A percentile compares a stretch with the other conserved stretches of the same genome.
Conservation (phyloP, 2,888 invertebrate genomes). For the Drosophila fulvimacula region DNA sequence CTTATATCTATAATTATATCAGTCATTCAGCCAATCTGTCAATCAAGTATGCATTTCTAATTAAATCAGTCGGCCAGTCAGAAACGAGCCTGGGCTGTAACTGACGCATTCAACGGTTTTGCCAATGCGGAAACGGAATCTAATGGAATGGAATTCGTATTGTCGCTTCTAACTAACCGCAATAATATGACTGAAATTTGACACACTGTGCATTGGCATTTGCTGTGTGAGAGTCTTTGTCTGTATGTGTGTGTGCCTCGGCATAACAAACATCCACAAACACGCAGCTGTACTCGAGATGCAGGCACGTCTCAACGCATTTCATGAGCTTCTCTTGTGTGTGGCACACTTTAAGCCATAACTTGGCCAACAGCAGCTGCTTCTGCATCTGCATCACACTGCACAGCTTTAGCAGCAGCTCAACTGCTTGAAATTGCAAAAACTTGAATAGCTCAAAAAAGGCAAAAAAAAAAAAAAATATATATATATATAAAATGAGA, state of each 20-base stretch:
- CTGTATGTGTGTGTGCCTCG: slow-evolving; percentile 30
- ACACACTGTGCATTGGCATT: slow-evolving; percentile 1
- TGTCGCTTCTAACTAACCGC: background rate
- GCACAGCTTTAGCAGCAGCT: slow-evolving; percentile 41
- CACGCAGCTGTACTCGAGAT: slow-evolving; percentile 48
- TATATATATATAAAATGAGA: background rate
- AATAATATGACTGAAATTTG: background rate
- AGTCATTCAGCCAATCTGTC: background rate
- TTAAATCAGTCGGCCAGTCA: background rate
- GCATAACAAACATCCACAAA: slow-evolving; percentile 50
- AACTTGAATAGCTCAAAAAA: slow-evolving; percentile 48
- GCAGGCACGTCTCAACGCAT: slow-evolving; percentile 19
- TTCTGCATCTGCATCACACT: slow-evolving; percentile 4
- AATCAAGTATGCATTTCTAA: background rate
- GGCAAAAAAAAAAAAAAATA: too few species aligned
- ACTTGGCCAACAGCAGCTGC: slow-evolving; percentile 26
- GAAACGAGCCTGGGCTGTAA: too few species aligned
- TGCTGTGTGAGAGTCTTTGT: slow-evolving; percentile 33
- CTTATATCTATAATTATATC: too few species aligned
- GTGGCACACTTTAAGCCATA: slow-evolving; percentile 54
- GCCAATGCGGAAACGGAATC: background rate
- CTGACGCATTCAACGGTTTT: background rate
- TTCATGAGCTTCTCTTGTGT: slow-evolving; percentile 17
- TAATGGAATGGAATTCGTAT: background rate
- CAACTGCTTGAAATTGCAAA: slow-evolving; percentile 41